These are phyloP conservation scores for Cotesia congregata DNA, from an alignment of 2,888 invertebrate genomes.

Conservation along the genomic window DNA sequence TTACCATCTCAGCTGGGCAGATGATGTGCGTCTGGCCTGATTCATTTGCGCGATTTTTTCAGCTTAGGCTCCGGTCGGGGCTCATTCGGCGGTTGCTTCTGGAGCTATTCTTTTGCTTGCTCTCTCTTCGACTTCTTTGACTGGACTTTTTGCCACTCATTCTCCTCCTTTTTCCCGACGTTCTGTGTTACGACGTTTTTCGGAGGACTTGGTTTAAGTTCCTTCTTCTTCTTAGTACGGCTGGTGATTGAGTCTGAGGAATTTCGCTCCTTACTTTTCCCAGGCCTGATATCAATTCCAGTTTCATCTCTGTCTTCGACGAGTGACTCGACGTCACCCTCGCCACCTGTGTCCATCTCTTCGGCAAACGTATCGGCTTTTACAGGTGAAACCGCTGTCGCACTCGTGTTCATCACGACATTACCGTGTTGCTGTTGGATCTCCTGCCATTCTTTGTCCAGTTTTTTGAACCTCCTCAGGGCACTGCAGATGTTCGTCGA, in stretches of 20 bases:
- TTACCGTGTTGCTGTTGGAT: no score
- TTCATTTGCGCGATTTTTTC: constrained; percentile 9
- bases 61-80: no score
- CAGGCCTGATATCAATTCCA: neutral
- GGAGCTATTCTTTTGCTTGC: no score
- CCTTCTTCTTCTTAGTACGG: constrained; percentile 4
- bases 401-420: no score
- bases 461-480: no score
- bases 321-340: neutral
- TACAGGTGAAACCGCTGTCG: no score
- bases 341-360: no score
- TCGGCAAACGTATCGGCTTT: no score
- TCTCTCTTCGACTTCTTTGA: no score
- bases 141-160: neutral
- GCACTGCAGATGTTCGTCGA: no score
- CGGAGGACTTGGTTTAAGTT: constrained; percentile 5
- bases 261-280: neutral
- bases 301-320: neutral
- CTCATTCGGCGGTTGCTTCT: no score
- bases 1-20: neutral
- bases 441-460: no score
- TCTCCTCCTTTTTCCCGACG: neutral
- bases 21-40: constrained; percentile 37
- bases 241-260: neutral
- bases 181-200: neutral